phyloP scores from a whole-genome alignment of 2,797 vertebrate species.

The Catostomus latipinnis region DNA sequence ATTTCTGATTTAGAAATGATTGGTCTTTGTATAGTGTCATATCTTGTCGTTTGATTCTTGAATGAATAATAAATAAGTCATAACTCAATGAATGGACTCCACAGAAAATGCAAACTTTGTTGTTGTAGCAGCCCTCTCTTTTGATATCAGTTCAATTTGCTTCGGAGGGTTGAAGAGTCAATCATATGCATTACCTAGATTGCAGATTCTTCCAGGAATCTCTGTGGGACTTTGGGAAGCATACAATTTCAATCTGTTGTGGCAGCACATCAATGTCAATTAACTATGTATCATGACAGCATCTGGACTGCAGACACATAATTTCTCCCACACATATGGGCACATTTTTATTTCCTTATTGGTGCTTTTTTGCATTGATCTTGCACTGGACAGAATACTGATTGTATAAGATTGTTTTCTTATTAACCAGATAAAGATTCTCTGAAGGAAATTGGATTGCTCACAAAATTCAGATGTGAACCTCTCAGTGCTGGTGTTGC shows the following conservation, averaged over 20 bases:
- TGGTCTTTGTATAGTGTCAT: no score
- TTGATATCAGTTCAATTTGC: slow-evolving; percentile 13
- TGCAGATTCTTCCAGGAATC: not conserved
- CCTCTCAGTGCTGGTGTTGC: not conserved
- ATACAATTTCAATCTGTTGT: not conserved
- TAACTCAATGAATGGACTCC: not conserved
- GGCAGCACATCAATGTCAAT: slow-evolving; percentile 11
- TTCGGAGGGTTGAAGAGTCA: not conserved
- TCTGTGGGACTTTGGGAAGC: not conserved
- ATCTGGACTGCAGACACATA: not conserved
- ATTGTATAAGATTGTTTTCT: not conserved
- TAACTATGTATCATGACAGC: slow-evolving; percentile 12
- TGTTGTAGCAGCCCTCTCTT: no score
- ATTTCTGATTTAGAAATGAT: not conserved
- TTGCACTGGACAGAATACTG: not conserved
- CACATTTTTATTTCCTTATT: slow-evolving; percentile 1
- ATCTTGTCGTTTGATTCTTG: no score
- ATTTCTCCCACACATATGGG: not conserved
- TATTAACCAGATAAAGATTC: slow-evolving; percentile 2
- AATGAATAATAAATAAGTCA: no score
- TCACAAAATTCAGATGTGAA: not conserved
- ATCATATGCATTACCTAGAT: not conserved
- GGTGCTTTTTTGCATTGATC: not conserved
- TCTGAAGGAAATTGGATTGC: not conserved
- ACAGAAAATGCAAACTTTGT: not conserved